Evolutionary conservation across 2,888 invertebrate species (phyloP).

Genomic region (Drosophila prostipennis): DNA sequence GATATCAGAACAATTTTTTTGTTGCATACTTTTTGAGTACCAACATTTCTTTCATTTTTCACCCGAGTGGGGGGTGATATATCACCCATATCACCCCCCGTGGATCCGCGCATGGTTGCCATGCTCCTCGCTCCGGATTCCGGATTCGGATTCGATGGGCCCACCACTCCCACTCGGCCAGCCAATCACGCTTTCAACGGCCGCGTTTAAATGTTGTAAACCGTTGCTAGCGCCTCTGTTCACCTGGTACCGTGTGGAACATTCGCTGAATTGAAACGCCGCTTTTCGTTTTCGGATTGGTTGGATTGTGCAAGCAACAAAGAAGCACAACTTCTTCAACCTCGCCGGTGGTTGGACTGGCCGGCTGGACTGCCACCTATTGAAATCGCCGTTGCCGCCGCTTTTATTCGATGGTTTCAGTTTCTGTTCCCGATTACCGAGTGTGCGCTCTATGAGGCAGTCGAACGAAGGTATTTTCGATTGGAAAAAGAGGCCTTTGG

Average conservation of each 20-base stretch:
- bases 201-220: slow-evolving; percentile 71
- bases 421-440: slow-evolving; percentile 1
- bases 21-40: too few species aligned
- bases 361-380: slow-evolving; percentile 13
- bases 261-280: slow-evolving; percentile 83
- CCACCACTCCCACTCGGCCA: slow-evolving; percentile 54
- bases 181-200: slow-evolving; percentile 71
- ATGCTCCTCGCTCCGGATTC: slow-evolving; percentile 27
- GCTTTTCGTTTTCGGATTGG: slow-evolving; percentile 80
- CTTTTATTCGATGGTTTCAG: neutral
- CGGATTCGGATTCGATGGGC: slow-evolving; percentile 19
- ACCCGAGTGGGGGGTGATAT: too few species aligned
- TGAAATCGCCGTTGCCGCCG: slow-evolving; percentile 10
- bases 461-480: neutral
- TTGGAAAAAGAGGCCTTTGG: neutral
- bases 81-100: too few species aligned
- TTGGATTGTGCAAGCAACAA: slow-evolving; percentile 79
- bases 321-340: slow-evolving; percentile 79
- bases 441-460: neutral
- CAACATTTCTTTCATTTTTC: too few species aligned
- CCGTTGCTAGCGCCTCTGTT: slow-evolving; percentile 59
- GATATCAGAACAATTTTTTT: too few species aligned
- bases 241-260: slow-evolving; percentile 83
- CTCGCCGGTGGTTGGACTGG: slow-evolving; percentile 49
- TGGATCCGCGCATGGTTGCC: slow-evolving; percentile 55